Base-by-base conservation (phyloP, 92 coral and sea anemone species). In the Epizoanthus ramosus region DNA sequence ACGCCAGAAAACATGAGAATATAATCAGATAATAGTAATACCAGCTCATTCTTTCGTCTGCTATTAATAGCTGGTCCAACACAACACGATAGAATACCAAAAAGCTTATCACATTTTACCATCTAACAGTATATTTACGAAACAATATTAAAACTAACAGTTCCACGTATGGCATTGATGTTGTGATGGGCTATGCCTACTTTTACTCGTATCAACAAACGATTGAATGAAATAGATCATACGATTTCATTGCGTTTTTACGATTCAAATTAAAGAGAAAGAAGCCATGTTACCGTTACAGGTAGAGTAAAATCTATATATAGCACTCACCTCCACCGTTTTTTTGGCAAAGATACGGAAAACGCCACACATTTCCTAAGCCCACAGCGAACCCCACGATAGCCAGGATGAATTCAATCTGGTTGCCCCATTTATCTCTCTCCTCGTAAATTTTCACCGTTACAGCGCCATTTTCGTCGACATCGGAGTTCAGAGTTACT, bases 381-480 rank as follows among this genome's bases (percentile, higher is more conserved):
- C 82, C 82, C 5, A 77, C 82, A 9, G 82, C 82, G 52, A 77
- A 77, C 3, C 82, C 82, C 5, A 77, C 82, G 50, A 77, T 77
- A 14, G 82, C 82, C 12, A 77, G 66, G 33, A 77, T 77, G 25
- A 77, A 77, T 35, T 77, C 82, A 33, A 77, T 63, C 50, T 77
- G 82, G 21, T 77, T 77, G 8, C 82, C 82, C 82, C 82, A 77
- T 59, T 77, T 77, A 15, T 77, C 82, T 25, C 82, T 54, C 35
- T 77, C 82, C 41, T 77, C 82, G 65, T 77, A 77, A 43, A 77
- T 61, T 43, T 77, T 77, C 39, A 63, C 82, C 2, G 82, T 77
- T 9, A 77, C 82, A 63, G 70, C 82, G 82, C 82, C 82, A 39
- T 77, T 77, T 41, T 77, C 82, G 18, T 77, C 82, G 54, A 77